These are phyloP conservation scores for Hesperophylax magnus DNA, from an alignment of 1,140 invertebrate species.

Conservation along the genomic window DNA sequence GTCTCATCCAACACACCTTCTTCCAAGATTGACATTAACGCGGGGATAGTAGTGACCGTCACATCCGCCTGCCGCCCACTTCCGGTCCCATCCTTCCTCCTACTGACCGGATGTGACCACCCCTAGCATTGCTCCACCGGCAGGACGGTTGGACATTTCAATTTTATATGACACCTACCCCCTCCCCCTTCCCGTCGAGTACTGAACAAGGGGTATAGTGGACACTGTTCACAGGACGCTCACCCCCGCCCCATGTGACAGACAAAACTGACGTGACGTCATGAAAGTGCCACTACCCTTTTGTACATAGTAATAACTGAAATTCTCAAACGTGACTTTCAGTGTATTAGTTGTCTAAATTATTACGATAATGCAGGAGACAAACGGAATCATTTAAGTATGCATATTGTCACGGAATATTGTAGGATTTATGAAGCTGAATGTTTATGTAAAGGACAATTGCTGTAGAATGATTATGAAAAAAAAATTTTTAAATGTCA, in stretches of 20 bases:
- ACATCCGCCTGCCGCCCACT: not conserved
- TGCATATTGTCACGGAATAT: no score
- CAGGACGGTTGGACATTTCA: slow-evolving; percentile 33
- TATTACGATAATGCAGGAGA: no score
- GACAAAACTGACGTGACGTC: slow-evolving; percentile 6
- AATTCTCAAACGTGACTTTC: no score
- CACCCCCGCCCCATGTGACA: not conserved
- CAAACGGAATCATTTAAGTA: no score
- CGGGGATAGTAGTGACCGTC: not conserved
- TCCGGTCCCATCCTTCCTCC: not conserved
- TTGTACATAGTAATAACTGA: not conserved
- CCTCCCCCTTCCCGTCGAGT: not conserved
- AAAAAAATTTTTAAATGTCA: no score
- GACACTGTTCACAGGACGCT: not conserved
- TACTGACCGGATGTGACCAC: slow-evolving; percentile 26
- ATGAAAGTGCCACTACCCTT: not conserved
- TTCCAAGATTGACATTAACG: slow-evolving; percentile 21
- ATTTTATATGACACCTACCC: slow-evolving; percentile 38
- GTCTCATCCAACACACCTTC: not conserved
- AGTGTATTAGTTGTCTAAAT: no score
- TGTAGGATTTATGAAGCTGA: no score
- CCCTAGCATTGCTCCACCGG: not conserved
- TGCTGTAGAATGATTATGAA: no score
- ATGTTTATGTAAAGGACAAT: no score
- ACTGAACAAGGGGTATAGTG: no score